Evolutionary conservation across 2,113 vertebrate genomes (phyloP), one percentile per base, ranked within the genome.

Genomic region (Orthonyx spaldingii): DNA sequence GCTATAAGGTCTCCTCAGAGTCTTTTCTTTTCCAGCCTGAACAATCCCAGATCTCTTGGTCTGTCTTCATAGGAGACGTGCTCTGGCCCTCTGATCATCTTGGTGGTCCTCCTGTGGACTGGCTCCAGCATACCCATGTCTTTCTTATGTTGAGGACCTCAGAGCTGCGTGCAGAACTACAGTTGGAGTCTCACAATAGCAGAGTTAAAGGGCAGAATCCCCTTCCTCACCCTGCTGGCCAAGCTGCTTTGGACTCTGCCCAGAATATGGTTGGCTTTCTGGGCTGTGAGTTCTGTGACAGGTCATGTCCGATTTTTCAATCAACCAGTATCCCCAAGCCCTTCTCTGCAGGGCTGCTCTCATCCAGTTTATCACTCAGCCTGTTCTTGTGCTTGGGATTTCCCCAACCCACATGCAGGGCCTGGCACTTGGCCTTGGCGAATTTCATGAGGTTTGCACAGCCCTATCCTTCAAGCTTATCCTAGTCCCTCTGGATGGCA

Each of bases 301-400:
- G 8, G 5, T 66, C 30, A 22, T 19, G 16, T 52, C 33, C 0
- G 0, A 18, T 39, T 41, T 57, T 46, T 46, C 28, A 53, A 32
- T 16, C 14, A 22, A 41, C 14, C 14, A 64, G 7, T 18, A 44
- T 30, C 9, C 24, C 7, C 5, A 65, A 27, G 39, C 41, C 39
- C 30, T 79, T 52, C 28, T 23, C 26, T 41, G 26, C 39, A 32
- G 7, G 39, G 3, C n/a, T 53, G 14, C 16, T 77, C 19, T 78
- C 24, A 35, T 10, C 30, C 15, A 32, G 6, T 52, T 75, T 37
- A 28, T 26, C 41, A 52, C 2, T 10, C 17, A 79, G 18, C n/a
- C 53, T 47, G 10, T 41, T 72, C 10, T 35, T 46, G 59, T 41
- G 11, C 15, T 46, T 66, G 39, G 15, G 46, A n/a, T 66, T 60